These are phyloP conservation scores for Tipula vernalis DNA, from an alignment of 2,888 invertebrate species.

Conservation along the genomic window DNA sequence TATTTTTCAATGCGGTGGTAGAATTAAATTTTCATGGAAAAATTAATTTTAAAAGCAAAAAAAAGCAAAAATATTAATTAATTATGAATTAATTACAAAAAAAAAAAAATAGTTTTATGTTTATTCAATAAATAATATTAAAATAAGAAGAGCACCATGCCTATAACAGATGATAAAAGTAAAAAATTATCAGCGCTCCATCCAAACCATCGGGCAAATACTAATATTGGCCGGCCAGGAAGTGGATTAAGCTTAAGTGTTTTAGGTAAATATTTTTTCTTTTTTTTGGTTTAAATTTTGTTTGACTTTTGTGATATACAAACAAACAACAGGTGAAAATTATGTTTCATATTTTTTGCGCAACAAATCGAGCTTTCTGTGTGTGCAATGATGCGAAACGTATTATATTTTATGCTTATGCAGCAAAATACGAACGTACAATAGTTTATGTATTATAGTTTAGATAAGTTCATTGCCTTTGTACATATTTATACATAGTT, in stretches of 20 bases:
- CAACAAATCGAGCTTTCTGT: neutral
- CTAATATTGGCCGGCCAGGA: conserved; percentile 26
- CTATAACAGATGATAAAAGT: conserved; percentile 10
- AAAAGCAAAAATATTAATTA: neutral
- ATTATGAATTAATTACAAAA: neutral
- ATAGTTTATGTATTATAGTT: neutral
- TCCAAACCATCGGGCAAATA: neutral
- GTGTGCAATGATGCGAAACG: neutral
- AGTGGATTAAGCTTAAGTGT: conserved; percentile 36
- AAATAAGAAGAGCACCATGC: neutral
- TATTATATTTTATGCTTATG: neutral
- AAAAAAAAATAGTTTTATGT: neutral
- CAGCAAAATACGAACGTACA: too few species aligned
- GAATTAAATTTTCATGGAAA: neutral
- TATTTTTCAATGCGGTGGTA: neutral
- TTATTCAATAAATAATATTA: neutral
- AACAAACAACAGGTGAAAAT: neutral
- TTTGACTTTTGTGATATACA: neutral
- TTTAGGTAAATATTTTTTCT: conserved; percentile 26
- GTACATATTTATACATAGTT: neutral
- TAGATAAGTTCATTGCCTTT: neutral
- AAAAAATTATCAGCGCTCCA: neutral
- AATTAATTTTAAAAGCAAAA: neutral
- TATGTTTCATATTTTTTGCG: neutral
- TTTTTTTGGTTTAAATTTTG: neutral